Base-by-base conservation (phyloP, 2,888 invertebrate genomes). In the Orthonevra nobilis region DNA sequence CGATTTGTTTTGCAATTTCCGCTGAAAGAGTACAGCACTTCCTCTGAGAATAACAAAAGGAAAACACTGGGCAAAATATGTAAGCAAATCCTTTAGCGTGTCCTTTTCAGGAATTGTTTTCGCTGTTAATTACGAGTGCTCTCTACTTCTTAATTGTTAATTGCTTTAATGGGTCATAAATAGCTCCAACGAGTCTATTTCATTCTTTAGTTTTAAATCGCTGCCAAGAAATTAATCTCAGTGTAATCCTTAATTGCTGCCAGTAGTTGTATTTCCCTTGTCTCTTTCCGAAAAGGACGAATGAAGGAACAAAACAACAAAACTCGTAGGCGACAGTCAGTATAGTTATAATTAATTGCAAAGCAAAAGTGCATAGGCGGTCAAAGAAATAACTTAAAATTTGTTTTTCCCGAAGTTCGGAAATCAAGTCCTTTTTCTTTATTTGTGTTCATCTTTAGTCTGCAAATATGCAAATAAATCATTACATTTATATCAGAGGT, bases 401-500 rank as follows among this genome's bases (percentile, higher is more conserved):
- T 40, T 56, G 9, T 23, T 23, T 23, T 23, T 23, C 23, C 5
- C 23, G 23, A 5, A n/a, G n/a, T n/a, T n/a, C n/a, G n/a, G n/a
- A n/a, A n/a, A n/a, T n/a, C n/a, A n/a, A n/a, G n/a, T n/a, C n/a
- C n/a, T n/a, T n/a, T n/a, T n/a, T n/a, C n/a, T n/a, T n/a, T n/a
- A 68, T 52, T 32, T 60, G 32, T 61, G 60, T 40, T 52, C 70
- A 40, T 81, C 64, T 77, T 77, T 74, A 77, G 81, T 70, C 60
- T 58, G 52, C 81, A 75, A 82, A 81, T 82, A 82, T 82, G 82
- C 56, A 82, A 82, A 82, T 82, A 82, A 82, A 82, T 82, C 82
- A 81, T 72, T 66, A 66, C 64, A 82, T 81, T 82, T 81, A 81
- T 68, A 64, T 74, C 54, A 44, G 44, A 56, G 42, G 42, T 19